Base-by-base conservation (phyloP, 1,140 invertebrate species). In the Zaprionus lachaisei region DNA sequence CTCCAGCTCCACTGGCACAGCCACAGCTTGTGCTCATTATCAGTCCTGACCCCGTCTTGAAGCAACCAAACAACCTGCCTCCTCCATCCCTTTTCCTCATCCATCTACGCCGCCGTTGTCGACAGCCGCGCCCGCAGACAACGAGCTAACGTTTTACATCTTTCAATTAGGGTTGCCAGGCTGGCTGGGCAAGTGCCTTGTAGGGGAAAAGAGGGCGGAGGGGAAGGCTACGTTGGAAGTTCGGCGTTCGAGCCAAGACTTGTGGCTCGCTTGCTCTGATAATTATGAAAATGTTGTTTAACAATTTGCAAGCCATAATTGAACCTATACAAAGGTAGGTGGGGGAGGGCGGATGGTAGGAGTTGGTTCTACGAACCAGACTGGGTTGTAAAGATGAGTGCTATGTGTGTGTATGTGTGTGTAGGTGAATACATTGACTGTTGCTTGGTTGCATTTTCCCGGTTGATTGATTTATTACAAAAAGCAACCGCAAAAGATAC, bases 81-180 rank as follows among this genome's bases (percentile, higher is more conserved):
- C 65, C 58, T 66, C 61, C 15, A 1, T 2, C 1, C 34, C 26
- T 12, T 9, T 5, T 22, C 22, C 20, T 37, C 7, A 34, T 34
- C 31, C 31, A 34, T 34, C 9, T 34, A 34, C 31, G 31, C 31
- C 9, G 31, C 9, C 9, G 31, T 24, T 7, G 38, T 24, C 31
- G 15, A n/a, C 24, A 67, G 44, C 55, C 49, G 28, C 44, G 44
- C 28, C 41, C 41, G 41, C 64, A 49, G 65, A 62, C 76, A 83
- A 76, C 69, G 66, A 80, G 81, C 77, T 77, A 83, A 77, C 81
- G 77, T 68, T 83, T 83, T 83, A 83, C 80, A 72, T 80, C 81
- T 79, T 70, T 54, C 79, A 84, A 83, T 83, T 73, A 80, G 81
- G 65, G 79, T 67, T 77, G 67, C 61, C 68, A 65, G 34, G 37